Evolutionary conservation across 2,797 vertebrate species (phyloP).

Genomic region (Acanthurus leucopareius): DNA sequence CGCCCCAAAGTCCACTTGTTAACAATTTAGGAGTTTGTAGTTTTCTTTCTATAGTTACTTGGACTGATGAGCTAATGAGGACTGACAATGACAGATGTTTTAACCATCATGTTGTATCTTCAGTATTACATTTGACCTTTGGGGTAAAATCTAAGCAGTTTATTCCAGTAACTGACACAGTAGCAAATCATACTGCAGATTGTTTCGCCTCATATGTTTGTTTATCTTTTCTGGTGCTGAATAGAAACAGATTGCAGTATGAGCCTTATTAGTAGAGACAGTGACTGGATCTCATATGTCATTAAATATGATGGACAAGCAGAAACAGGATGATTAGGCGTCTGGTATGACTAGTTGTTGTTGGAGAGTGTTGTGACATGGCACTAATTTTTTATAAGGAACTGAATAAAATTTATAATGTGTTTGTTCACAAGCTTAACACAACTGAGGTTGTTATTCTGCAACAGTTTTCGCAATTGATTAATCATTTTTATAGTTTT

Average conservation of each 20-base stretch:
- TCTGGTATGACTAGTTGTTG: neutral
- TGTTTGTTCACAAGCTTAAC: neutral
- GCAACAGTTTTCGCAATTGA: too few relatives aligned
- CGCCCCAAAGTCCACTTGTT: fast-evolving
- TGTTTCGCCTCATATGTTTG: neutral
- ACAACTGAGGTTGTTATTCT: neutral
- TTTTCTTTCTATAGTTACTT: too few relatives aligned
- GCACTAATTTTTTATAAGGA: neutral
- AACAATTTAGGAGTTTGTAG: too few relatives aligned
- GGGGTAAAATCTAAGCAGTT: neutral
- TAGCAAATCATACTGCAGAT: neutral
- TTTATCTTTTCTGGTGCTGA: neutral
- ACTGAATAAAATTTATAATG: neutral
- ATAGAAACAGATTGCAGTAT: neutral
- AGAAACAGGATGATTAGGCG: neutral
- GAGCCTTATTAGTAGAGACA: neutral
- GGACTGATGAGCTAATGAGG: too few relatives aligned
- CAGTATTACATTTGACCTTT: neutral
- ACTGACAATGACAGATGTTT: too few relatives aligned
- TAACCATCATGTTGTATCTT: too few relatives aligned
- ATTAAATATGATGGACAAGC: constrained; percentile 31
- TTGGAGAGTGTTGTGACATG: neutral
- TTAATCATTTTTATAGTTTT: too few relatives aligned
- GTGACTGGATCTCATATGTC: neutral
- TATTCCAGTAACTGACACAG: neutral